Conservation (phyloP, 2,113 vertebrate genomes). For the Apteryx owenii region DNA sequence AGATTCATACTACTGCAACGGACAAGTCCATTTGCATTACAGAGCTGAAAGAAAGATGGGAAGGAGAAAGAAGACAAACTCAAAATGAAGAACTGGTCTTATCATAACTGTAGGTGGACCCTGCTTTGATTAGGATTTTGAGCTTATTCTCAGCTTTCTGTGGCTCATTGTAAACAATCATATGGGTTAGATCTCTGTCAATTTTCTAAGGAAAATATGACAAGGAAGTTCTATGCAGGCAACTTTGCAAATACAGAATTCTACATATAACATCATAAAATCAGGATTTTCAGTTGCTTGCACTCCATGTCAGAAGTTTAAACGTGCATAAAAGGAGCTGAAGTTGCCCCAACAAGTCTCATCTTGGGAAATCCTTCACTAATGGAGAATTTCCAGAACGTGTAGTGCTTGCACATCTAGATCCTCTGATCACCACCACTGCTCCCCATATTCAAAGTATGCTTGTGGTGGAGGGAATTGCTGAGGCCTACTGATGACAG, state of each 20-base stretch:
- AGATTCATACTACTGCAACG: slow-evolving; percentile 26
- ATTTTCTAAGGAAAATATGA: not conserved
- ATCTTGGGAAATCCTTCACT: not conserved
- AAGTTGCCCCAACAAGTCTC: not conserved
- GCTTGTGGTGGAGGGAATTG: not conserved
- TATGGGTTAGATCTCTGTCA: not conserved
- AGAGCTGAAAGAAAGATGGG: not conserved
- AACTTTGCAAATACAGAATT: not conserved
- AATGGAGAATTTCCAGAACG: not conserved
- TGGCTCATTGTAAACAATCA: not conserved
- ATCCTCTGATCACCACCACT: not conserved
- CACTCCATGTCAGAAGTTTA: not conserved
- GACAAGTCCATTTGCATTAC: not conserved
- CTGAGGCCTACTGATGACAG: not conserved
- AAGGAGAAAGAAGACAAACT: not conserved
- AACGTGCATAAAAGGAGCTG: not conserved
- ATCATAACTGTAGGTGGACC: not conserved
- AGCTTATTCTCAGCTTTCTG: not conserved
- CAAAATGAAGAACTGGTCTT: not conserved
- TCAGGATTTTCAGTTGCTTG: not conserved
- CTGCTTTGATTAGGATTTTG: not conserved
- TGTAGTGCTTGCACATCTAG: not conserved
- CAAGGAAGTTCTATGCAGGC: not conserved
- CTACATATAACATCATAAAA: not conserved
- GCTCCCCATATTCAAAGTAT: not conserved